Evolutionary conservation across 2,113 vertebrate genomes (phyloP), one percentile per base, ranked within the genome.

Genomic region (Phylloscopus trochilus): DNA sequence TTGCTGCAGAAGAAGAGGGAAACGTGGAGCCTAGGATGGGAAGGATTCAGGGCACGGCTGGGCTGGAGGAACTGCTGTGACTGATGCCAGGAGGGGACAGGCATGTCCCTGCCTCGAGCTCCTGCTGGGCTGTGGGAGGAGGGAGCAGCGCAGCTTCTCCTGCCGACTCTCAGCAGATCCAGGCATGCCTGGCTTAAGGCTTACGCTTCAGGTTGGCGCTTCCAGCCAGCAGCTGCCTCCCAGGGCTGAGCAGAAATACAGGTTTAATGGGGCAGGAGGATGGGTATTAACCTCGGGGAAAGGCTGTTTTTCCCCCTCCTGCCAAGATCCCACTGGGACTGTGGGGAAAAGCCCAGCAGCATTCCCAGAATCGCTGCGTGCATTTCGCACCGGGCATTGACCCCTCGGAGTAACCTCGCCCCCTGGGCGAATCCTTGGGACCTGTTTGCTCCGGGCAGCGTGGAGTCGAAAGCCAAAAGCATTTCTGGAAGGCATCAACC

Each of bases 231-330:
- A 37, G 60, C 74, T 73, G 69, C 46, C n/a, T 75, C 46, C 47
- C 70, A 26, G 62, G n/a, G 62, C 90, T 35, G 22, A 83, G 96
- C 89, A 94, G 93, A 95, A 95, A 93, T 86, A 95, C 95, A 92
- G 92, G 95, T 96, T 95, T 85, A 41, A 37, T 37, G 1, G 19
- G 19, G 26, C 47, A 64, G 47, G 74, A 90, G 75, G 39, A 21
- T 1, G 28, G 15, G 68, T 51, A 41, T 80, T 33, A 20, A 26
- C 10, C 58, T 30, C 5, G 15, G 59, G n/a, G 7, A 23, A 52
- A 44, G 14, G n/a, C 15, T n/a, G 55, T 9, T 77, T 52, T n/a
- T 28, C 16, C 31, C 31, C 27, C 60, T 82, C 26, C 64, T 10
- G 21, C 3, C 51, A 7, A 4, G 1, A 18, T 39, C 68, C 33